Evolutionary conservation across 1,140 invertebrate genomes (phyloP), one percentile per base, ranked within the genome.

Genomic region (Scaptodrosophila lebanonensis): DNA sequence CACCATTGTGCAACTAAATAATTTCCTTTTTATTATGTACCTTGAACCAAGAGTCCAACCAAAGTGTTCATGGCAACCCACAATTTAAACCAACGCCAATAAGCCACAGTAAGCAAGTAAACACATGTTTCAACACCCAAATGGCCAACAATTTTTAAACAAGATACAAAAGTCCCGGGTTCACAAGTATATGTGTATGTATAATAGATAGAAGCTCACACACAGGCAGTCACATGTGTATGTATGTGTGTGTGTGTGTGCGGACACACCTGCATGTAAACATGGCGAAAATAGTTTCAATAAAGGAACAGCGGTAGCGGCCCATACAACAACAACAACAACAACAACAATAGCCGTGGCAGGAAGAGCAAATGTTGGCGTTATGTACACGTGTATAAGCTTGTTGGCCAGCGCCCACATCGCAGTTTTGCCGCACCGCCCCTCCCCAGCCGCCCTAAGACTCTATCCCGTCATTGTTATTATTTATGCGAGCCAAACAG

Each of bases 401-500:
- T 72, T 50, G 47, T 57, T 33, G 27, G 58, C 47, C 72, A 65
- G n/a, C 72, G 57, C 71, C 66, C 71, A 66, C 47, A 11, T 44
- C 38, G 36, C 44, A 32, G 36, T 20, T 32, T 30, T 5, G 18
- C 29, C 11, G 25, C 42, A 16, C 29, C 6, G 2, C 15, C 9
- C 27, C 15, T 9, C 25, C 16, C 11, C 12, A 20, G n/a, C 15
- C 53, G 13, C 30, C 36, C 53, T 22, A 36, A 18, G 8, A 47
- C 49, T 33, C 29, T 35, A 20, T 43, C 22, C 35, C 60, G 53
- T 51, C 45, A 66, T 79, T 79, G 73, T 79, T 79, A 79, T 79
- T 79, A 79, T 79, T 79, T 79, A 82, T 79, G 69, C 76, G 75
- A 79, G 75, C 59, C 73, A 82, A 79, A 79, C 75, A 79, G 75